Conservation (phyloP, 2,888 invertebrate species). For the Laothoe populi region DNA sequence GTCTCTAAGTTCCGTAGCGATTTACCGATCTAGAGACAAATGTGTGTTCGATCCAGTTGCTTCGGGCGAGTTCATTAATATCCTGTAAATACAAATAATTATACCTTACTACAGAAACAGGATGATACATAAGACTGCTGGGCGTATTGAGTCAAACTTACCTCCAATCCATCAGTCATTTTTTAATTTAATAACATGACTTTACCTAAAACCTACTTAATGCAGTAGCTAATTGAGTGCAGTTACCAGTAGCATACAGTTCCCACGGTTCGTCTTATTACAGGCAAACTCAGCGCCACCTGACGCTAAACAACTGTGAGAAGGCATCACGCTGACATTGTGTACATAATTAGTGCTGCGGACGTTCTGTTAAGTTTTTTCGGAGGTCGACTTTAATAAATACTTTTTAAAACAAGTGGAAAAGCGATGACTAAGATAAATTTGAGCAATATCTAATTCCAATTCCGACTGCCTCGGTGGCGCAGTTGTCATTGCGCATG, state of each 20-base stretch:
- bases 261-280: slow-evolving; percentile 12
- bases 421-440: too few relatives aligned
- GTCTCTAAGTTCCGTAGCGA: too few relatives aligned
- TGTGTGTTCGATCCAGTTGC: too few relatives aligned
- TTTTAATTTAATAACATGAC: not conserved
- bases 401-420: not conserved
- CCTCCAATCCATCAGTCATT: not conserved
- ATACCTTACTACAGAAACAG: too few relatives aligned
- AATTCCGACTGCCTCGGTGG: too few relatives aligned
- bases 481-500: too few relatives aligned
- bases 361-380: not conserved
- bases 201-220: not conserved
- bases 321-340: not conserved
- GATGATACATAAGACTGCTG: too few relatives aligned
- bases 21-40: too few relatives aligned
- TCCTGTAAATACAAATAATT: too few relatives aligned
- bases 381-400: not conserved
- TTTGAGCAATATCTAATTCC: too few relatives aligned
- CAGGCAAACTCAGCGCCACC: not conserved
- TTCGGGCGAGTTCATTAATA: too few relatives aligned
- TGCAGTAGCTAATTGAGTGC: not conserved
- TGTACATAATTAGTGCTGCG: not conserved
- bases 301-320: slow-evolving; percentile 16
- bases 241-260: not conserved
- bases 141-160: not conserved